A percentile compares a stretch with the other conserved stretches of the same genome.
Evolutionary conservation across 1,140 invertebrate species (phyloP).

Genomic region (Papilio machaon): DNA sequence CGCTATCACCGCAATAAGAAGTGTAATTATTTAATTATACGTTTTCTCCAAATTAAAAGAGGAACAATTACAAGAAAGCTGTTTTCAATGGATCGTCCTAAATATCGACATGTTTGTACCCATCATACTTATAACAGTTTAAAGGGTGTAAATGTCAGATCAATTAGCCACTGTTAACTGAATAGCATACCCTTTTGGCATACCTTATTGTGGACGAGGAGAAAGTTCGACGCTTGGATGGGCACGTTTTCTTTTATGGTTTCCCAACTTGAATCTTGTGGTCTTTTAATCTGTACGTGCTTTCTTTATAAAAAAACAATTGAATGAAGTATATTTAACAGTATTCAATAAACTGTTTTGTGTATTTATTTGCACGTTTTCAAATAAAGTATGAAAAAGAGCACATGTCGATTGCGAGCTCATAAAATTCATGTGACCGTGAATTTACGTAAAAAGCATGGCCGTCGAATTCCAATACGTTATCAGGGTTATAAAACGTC

Average conservation of each 20-base stretch:
- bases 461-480: conserved; percentile 33
- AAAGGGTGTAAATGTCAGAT: conserved; percentile 37
- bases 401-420: conserved; percentile 9
- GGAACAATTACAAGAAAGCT: conserved; percentile 28
- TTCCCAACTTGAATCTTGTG: conserved; percentile 19
- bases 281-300: neutral
- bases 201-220: conserved; percentile 15
- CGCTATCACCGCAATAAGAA: neutral
- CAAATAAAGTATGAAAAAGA: neutral
- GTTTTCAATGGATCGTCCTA: conserved; percentile 14
- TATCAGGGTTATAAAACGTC: conserved; percentile 37
- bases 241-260: conserved; percentile 29
- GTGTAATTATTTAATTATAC: conserved; percentile 4
- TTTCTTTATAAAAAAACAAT: conserved; percentile 11
- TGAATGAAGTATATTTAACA: neutral
- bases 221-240: conserved; percentile 31
- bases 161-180: conserved; percentile 33
- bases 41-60: conserved; percentile 21
- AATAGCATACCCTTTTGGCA: conserved; percentile 19
- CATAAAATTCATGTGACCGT: conserved; percentile 38
- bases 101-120: conserved; percentile 23
- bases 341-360: neutral
- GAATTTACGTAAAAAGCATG: conserved; percentile 38
- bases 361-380: neutral
- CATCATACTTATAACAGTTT: conserved; percentile 26